Evolutionary conservation across 2,113 vertebrate species (phyloP), one percentile per base, ranked within the genome.

Genomic region (Mormyrus iriodes): DNA sequence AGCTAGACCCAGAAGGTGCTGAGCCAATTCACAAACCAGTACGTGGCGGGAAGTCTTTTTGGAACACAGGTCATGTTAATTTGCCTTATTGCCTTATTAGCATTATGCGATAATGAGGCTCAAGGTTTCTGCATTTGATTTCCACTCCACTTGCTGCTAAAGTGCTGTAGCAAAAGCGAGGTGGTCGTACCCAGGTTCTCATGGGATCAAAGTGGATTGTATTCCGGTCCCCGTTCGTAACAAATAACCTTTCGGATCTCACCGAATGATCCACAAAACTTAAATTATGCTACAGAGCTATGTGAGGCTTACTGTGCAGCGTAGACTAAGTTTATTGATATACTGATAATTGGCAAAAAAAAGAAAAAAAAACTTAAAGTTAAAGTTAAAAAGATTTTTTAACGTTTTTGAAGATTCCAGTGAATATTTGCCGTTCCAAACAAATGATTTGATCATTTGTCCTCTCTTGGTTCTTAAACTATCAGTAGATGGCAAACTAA

Each of bases 11-110:
- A 3, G 12, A 52, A 12, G 55, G 27, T 52, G 27, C 85, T 86
- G n/a, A 55, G 85, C 84, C 84, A 52, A 35, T 86, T 86, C 48
- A 35, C 49, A 86, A 31, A 86, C 13, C 84, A 86, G 84, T 86
- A 52, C 53, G 49, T 52, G 84, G 49, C n/a, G 4, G 46, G 44
- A 52, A 49, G 46, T 27, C 48, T 51, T 53, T 49, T 52, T 53
- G 27, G n/a, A 86, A 86, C 49, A 86, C 84, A 86, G 35, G 49
- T 53, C 84, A 52, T 86, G 84, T 24, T 31, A 53, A 49, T 49
- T 31, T 86, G 84, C n/a, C n/a, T 55, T 12, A n/a, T 31, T 55
- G 27, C 24, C n/a, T 48, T 48, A 48, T 84, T 84, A 84, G 82
- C 82, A 48, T 84, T 84, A 84, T 48, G 21, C n/a, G 82, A 12